A percentile compares a stretch with the other conserved stretches of the same genome.
phyloP scores from a whole-genome alignment of 2,797 vertebrate genomes.

The Enteromius anoplus region DNA sequence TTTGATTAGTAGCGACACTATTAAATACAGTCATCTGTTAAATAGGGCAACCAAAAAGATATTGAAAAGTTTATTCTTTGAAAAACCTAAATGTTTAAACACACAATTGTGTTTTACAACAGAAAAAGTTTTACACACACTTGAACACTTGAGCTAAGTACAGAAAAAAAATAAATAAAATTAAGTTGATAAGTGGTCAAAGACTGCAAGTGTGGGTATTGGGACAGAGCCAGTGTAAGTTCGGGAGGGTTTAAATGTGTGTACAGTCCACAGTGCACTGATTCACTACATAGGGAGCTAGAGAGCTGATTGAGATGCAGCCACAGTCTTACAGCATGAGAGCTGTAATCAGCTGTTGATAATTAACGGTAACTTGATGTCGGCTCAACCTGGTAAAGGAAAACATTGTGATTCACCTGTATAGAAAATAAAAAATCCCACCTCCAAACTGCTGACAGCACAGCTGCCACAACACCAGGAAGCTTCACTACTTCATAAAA shows the following conservation, averaged over 20 bases:
- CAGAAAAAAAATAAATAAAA: neutral
- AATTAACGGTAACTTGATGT: slow-evolving; percentile 48
- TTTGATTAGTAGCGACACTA: neutral
- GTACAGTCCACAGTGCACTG: neutral
- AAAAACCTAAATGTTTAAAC: neutral
- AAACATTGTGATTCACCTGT: slow-evolving; percentile 51
- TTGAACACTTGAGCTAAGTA: neutral
- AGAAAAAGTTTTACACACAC: neutral
- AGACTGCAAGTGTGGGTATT: neutral
- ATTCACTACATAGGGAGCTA: slow-evolving; percentile 1
- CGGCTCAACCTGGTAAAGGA: slow-evolving; percentile 40
- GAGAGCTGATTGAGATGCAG: neutral
- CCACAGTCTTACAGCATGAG: slow-evolving; percentile 9
- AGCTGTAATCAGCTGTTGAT: slow-evolving; percentile 37
- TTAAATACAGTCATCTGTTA: neutral
- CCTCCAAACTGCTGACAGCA: slow-evolving; percentile 48
- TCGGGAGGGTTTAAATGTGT: neutral
- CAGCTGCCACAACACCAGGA: slow-evolving; percentile 60
- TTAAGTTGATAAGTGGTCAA: neutral
- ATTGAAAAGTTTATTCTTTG: neutral
- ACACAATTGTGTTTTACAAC: neutral
- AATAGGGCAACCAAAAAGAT: neutral
- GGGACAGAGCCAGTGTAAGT: neutral
- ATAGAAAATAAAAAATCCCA: slow-evolving; percentile 31
- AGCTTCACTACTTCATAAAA: slow-evolving; percentile 59